Evolutionary conservation across 2,113 vertebrate genomes (phyloP).

Genomic region (Dasyornis broadbenti): DNA sequence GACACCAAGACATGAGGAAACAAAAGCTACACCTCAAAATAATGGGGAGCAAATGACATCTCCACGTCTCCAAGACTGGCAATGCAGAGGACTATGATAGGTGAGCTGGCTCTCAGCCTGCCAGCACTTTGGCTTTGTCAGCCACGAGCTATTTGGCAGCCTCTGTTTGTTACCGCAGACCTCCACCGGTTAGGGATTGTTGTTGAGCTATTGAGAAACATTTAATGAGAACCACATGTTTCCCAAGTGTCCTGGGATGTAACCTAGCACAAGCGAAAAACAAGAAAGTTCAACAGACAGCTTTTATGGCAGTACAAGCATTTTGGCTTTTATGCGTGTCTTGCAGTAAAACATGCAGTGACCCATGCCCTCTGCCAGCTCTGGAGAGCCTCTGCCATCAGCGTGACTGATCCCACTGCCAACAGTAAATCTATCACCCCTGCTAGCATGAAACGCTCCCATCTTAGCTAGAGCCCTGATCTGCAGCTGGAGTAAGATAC

Average conservation of each 20-base stretch:
- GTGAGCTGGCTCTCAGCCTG: neutral
- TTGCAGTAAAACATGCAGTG: neutral
- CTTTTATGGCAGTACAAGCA: neutral
- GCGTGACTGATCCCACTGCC: neutral
- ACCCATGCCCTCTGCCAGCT: neutral
- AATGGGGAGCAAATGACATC: neutral
- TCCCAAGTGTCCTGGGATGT: neutral
- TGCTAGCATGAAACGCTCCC: neutral
- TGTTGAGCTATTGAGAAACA: constrained; percentile 47
- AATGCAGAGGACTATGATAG: neutral
- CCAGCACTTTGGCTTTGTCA: neutral
- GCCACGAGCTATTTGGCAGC: neutral
- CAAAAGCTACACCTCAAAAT: neutral
- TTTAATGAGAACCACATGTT: constrained; percentile 51
- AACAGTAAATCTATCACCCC: neutral
- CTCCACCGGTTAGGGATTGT: neutral
- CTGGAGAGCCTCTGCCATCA: neutral
- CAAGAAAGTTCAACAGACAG: neutral
- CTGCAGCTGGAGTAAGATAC: neutral
- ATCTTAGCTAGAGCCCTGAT: neutral
- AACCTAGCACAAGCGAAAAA: neutral
- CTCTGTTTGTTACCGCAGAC: neutral
- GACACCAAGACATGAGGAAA: neutral
- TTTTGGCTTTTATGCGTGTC: neutral
- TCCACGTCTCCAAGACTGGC: neutral